phyloP scores from a whole-genome alignment of 2,797 vertebrate species.

The Poeciliopsis paucimaculata region DNA sequence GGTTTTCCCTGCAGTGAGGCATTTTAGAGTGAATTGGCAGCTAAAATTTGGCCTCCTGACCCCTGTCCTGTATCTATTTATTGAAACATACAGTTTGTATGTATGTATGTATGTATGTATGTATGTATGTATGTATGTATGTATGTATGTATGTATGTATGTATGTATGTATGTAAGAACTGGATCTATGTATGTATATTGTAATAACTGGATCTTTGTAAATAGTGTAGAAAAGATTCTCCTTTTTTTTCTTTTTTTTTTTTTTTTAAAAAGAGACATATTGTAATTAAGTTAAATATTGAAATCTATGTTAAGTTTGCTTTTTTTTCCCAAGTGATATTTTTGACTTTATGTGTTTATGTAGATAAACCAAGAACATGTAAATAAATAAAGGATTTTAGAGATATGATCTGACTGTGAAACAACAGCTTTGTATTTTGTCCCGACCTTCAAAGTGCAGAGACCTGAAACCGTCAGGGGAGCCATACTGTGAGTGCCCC shows the following conservation, averaged over 20 bases:
- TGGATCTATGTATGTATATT: slow-evolving; percentile 31
- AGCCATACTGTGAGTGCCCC: slow-evolving; percentile 45
- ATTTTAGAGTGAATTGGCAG: slow-evolving; percentile 75
- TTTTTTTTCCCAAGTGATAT: slow-evolving; percentile 36
- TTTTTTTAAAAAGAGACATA: slow-evolving; percentile 56
- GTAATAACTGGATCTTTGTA: slow-evolving; percentile 75
- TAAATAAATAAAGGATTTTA: slow-evolving; percentile 77
- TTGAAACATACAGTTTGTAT: slow-evolving; percentile 41
- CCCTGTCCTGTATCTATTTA: slow-evolving; percentile 62
- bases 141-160: slow-evolving; percentile 33
- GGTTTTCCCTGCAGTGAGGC: slow-evolving; percentile 35
- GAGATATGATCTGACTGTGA: slow-evolving; percentile 42
- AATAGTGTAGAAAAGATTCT: slow-evolving; percentile 78
- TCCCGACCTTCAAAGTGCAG: slow-evolving; percentile 51
- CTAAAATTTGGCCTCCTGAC: slow-evolving; percentile 72
- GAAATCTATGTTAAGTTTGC: slow-evolving; percentile 56
- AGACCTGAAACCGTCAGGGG: slow-evolving; percentile 53
- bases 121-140: slow-evolving; percentile 17
- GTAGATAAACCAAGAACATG: slow-evolving; percentile 55
- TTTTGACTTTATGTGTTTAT: slow-evolving; percentile 53
- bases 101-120: slow-evolving; percentile 21
- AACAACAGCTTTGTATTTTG: slow-evolving; percentile 38
- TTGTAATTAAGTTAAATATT: slow-evolving; percentile 69
- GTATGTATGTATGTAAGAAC: slow-evolving; percentile 24
- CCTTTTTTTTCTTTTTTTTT: slow-evolving; percentile 55